Conservation (phyloP, 2,888 invertebrate species). For the Andrena bicolor region DNA sequence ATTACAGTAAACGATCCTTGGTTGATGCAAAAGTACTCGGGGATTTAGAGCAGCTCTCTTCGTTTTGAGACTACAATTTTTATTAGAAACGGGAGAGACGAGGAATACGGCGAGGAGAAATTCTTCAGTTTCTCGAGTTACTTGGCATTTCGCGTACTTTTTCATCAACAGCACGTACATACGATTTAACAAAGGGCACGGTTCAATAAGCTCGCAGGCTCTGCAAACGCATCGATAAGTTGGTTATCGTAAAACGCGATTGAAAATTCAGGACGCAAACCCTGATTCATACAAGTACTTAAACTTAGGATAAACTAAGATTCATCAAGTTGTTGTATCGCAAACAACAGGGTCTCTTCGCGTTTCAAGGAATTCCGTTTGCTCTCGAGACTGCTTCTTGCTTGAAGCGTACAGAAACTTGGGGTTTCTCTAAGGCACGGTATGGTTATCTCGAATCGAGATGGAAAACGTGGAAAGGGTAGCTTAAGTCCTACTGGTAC, state of each 20-base stretch:
- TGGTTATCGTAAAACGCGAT: not conserved
- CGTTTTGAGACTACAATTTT: not conserved
- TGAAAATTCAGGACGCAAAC: not conserved
- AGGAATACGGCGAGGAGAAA: not conserved
- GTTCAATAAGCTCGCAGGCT: not conserved
- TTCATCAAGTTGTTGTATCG: not conserved
- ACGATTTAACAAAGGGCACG: slow-evolving; percentile 8
- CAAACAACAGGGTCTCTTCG: not conserved
- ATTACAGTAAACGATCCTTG: not conserved
- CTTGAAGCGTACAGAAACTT: slow-evolving; percentile 40
- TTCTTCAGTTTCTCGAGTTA: not conserved
- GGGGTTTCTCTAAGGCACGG: slow-evolving; percentile 30
- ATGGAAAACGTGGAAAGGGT: not conserved
- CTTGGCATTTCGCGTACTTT: slow-evolving; percentile 3
- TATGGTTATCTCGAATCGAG: slow-evolving; percentile 18
- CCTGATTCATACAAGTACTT: not conserved
- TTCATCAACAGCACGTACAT: not conserved
- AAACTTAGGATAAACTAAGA: not conserved
- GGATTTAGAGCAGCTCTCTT: not conserved
- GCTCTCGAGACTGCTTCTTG: not conserved
- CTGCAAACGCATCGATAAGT: not conserved
- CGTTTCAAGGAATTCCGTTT: not conserved
- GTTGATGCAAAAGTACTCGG: not conserved
- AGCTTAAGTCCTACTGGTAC: slow-evolving; percentile 19
- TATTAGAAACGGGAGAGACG: not conserved